These are phyloP conservation scores for Acrobeloides nanus DNA, from an alignment of 2,888 invertebrate species.

Conservation along the genomic window DNA sequence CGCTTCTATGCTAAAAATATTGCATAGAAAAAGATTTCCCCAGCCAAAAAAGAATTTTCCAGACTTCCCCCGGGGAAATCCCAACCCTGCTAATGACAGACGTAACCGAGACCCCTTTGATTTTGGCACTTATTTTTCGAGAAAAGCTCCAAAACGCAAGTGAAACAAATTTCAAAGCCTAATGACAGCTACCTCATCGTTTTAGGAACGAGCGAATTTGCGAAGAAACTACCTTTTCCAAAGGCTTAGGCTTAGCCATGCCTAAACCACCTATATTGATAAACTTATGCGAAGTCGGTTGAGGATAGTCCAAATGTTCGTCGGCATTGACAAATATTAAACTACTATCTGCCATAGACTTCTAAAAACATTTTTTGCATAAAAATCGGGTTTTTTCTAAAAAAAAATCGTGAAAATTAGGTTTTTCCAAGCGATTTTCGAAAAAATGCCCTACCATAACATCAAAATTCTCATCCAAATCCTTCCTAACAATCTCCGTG, in stretches of 20 bases:
- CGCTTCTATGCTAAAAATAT: too few species aligned
- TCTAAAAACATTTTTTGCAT: conserved; percentile 1
- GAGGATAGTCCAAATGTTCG: conserved; percentile 10
- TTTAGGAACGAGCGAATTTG: too few species aligned
- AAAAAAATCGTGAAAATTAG: too few species aligned
- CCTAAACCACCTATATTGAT: conserved; percentile 8
- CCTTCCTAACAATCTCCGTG: not conserved
- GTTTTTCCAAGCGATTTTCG: too few species aligned
- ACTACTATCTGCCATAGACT: not conserved
- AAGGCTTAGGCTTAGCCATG: not conserved
- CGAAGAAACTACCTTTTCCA: not conserved
- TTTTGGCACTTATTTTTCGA: too few species aligned
- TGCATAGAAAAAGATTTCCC: too few species aligned
- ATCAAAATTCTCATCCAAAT: not conserved
- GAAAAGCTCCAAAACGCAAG: too few species aligned
- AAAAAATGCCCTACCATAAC: not conserved
- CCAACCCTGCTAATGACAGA: too few species aligned
- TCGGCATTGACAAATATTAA: conserved; percentile 10
- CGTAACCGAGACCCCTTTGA: too few species aligned
- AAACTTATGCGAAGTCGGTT: conserved; percentile 4
- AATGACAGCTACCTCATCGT: too few species aligned
- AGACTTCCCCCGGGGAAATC: not conserved
- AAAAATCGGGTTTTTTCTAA: not conserved
- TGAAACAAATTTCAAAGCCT: too few species aligned
- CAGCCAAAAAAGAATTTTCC: not conserved